Evolutionary conservation across 2,888 invertebrate species (phyloP), one percentile per base, ranked within the genome.

Genomic region (Spodoptera littoralis): DNA sequence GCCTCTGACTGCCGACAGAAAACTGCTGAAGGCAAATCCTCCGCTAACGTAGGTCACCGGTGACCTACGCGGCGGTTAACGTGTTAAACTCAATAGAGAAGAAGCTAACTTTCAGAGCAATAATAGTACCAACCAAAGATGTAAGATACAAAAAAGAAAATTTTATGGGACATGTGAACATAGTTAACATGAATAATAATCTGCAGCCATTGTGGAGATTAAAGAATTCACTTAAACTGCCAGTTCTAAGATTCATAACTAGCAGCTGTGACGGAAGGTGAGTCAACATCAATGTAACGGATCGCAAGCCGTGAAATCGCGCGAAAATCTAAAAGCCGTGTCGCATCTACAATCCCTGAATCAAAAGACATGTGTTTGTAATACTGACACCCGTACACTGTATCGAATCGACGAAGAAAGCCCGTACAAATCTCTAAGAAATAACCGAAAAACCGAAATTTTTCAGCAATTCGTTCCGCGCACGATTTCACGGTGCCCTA

Each of bases 361-460:
- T 94, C 93, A 93, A 94, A 90, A 81, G 86, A 82, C 93, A 93
- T 93, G 90, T 94, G 94, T 94, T 93, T 92, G 93, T 91, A 90
- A 92, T 91, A 70, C 92, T 92, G 90, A 94, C 93, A 92, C 90
- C 93, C 93, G 93, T 94, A 88, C 88, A 90, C 90, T 94, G 91
- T 72, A 77, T 84, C 94, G 86, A 95, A 95, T 95, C 85, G 80
- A 73, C 88, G 94, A 92, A 95, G 95, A 95, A 95, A 95, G 92
- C 88, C 94, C 94, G 93, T 95, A 91, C 91, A 94, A 95, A 95
- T 95, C 92, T 89, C 84, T 91, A 93, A 95, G 95, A 95, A 95
- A 94, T 92, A 93, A 95, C 94, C 95, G 95, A 94, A 92, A 94
- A 95, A 95, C 95, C 95, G 92, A 92, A 92, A 95, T 94, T 93